Base-by-base conservation (phyloP, 1,140 invertebrate genomes). In the Drusus annulatus region DNA sequence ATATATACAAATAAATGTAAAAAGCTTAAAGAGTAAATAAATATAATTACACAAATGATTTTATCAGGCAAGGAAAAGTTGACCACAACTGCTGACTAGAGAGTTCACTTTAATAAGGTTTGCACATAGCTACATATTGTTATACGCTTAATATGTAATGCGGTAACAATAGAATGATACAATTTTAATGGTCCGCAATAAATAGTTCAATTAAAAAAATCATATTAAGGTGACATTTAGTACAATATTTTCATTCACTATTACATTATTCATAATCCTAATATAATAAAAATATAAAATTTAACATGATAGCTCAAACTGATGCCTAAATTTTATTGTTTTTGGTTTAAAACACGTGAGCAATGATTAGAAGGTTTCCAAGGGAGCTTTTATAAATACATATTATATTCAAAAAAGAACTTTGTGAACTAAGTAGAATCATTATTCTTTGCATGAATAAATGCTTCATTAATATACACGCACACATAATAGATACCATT, bases 171-270 rank as follows among this genome's bases (percentile, higher is more conserved):
- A 75, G 52, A 75, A 36, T 75, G 65, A 79, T 79, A 79, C 51
- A 79, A 25, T 71, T 60, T 71, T 28, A 52, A 73, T 79, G 65
- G 77, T 79, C 77, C 77, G 36, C 71, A 73, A 79, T 69, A 79
- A 31, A 79, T 76, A 51, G 21, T 50, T 58, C 10, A n/a, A 56
- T 25, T 28, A 25, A 75, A 75, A 17, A 75, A 75, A 75, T 56
- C 52, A 75, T 56, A 58, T 23, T 54, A 17, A 74, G 16, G 17
- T 19, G 65, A 69, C 69, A 74, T 56, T 31, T 6, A 74, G n/a
- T 25, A 74, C 51, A 74, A 54, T 74, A 54, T 54, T 74, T 54
- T 5, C 1, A 71, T 45, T 13, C 17, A 25, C 19, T 23, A 25
- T 28, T 65, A 31, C 16, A 36, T 65, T 54, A 74, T 50, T 69